phyloP scores from a whole-genome alignment of 2,888 invertebrate genomes.

The Carpatolechia fugitivella region DNA sequence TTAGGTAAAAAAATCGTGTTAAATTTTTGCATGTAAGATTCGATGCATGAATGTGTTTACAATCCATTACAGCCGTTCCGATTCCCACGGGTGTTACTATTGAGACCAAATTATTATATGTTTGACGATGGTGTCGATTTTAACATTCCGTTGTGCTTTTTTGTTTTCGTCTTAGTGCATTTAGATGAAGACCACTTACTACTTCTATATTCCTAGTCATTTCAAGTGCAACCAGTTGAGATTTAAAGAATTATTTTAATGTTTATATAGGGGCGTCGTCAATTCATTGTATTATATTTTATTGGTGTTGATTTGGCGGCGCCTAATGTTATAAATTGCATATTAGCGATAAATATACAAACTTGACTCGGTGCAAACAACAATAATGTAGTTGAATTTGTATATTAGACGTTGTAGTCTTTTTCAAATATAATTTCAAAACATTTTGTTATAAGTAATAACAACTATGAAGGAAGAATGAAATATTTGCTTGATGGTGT shows the following conservation, averaged over 20 bases:
- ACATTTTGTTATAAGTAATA: no score
- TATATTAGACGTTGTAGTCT: background rate
- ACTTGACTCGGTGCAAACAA: slow-evolving; percentile 5
- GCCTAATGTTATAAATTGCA: slow-evolving; percentile 31
- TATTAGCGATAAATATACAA: slow-evolving; percentile 9
- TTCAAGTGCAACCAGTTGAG: slow-evolving; percentile 77
- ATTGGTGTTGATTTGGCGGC: slow-evolving; percentile 44
- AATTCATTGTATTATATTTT: slow-evolving; percentile 66
- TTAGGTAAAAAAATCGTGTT: slow-evolving; percentile 74
- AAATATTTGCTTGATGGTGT: background rate
- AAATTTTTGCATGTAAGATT: slow-evolving; percentile 62
- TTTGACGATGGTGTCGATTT: slow-evolving; percentile 77
- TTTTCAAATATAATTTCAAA: background rate
- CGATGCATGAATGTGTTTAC: slow-evolving; percentile 63
- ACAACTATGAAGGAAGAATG: background rate
- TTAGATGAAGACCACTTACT: slow-evolving; percentile 71
- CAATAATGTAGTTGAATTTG: slow-evolving; percentile 3
- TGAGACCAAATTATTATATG: slow-evolving; percentile 79
- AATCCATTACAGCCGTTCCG: slow-evolving; percentile 60
- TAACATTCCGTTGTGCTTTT: slow-evolving; percentile 72
- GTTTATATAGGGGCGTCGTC: slow-evolving; percentile 37
- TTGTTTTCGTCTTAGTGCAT: slow-evolving; percentile 58
- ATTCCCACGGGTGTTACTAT: slow-evolving; percentile 70
- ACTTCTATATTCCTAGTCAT: slow-evolving; percentile 78
- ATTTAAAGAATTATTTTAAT: slow-evolving; percentile 68